A percentile compares a stretch with the other conserved stretches of the same genome.
Conservation (phyloP, 2,888 invertebrate genomes). For the Leucoptera coffeella region DNA sequence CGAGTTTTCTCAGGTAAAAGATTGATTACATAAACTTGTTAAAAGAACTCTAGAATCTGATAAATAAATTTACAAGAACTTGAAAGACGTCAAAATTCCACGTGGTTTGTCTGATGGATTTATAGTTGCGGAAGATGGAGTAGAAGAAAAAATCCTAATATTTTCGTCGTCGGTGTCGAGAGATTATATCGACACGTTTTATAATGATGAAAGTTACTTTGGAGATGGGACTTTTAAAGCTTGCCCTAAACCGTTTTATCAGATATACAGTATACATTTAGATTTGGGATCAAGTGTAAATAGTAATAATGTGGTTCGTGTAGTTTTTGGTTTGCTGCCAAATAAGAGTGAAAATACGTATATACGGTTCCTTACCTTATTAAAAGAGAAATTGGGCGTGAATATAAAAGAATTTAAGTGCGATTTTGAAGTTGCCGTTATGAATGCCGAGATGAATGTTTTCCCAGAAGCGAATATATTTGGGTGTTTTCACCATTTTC, state of each 20-base stretch:
- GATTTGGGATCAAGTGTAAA: constrained; percentile 4
- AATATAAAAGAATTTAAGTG: constrained; percentile 1
- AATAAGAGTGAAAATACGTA: constrained; percentile 5
- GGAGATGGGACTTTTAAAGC: constrained; percentile 4
- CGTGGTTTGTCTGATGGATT: constrained; percentile 1
- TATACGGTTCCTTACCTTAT: constrained; percentile 1
- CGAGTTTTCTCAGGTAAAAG: constrained; percentile 5
- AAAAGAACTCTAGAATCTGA: constrained; percentile 4
- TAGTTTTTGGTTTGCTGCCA: constrained; percentile 5
- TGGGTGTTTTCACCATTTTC: constrained; percentile 1
- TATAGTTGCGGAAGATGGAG: constrained; percentile 3
- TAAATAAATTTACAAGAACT: constrained; percentile 3
- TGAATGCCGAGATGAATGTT: constrained; percentile 2
- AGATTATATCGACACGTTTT: constrained; percentile 1
- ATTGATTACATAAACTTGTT: constrained; percentile 4
- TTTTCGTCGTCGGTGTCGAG: constrained; percentile 2
- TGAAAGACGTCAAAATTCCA: constrained; percentile 3
- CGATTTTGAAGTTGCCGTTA: constrained; percentile 2
- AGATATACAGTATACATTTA: constrained; percentile 4
- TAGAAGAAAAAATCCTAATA: constrained; percentile 3
- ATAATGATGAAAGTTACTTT: constrained; percentile 1
- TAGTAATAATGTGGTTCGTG: constrained; percentile 5
- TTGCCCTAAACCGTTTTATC: constrained; percentile 4
- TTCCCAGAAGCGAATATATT: constrained; percentile 1
- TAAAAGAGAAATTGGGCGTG: constrained; percentile 1